Base-by-base conservation (phyloP, 2,113 vertebrate genomes). In the Melanerpes formicivorus region DNA sequence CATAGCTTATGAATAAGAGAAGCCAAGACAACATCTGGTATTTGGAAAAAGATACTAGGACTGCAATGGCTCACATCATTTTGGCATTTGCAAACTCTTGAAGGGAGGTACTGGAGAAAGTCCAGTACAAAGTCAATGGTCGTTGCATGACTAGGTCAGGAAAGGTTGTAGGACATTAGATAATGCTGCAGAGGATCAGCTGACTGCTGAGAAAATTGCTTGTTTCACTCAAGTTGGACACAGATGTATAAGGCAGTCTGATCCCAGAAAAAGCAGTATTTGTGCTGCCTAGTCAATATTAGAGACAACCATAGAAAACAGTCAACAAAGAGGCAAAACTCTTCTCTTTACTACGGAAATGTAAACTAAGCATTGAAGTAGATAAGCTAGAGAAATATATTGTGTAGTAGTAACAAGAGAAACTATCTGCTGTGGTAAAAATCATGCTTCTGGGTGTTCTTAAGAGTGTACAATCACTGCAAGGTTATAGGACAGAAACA, bases 11-110 rank as follows among this genome's bases (percentile, higher is more conserved):
- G 56, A 80, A 77, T 25, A 71, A 46, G 14, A 71, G 79, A 85
- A 88, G 65, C 72, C 82, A 85, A 91, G 90, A 83, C n/a, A 82
- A 67, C 52, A 74, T 95, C 85, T 85, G 82, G 23, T 93, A 71
- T 80, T 83, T 85, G 48, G 48, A 46, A 90, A 90, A 88, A 95
- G 86, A 94, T 74, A 91, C 23, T 32, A 80, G 79, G 93, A 80
- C 64, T 67, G 75, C 82, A 83, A 7, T 80, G 87, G 72, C 29
- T 91, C 91, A 25, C 75, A 87, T 87, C 16, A 74, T 80, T 93
- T 74, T 95, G 93, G 84, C 87, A 90, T 92, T 54, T 91, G 56
- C 56, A 85, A 80, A 78, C 4, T 80, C 75, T 85, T 83, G 82
- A 91, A 69, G 40, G 50, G 79, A 90, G 42, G 50, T 73, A 65